Percentiles rank a stretch among this genome's conserved stretches.
These are phyloP conservation scores for Prionace glauca DNA, from an alignment of 2,797 vertebrate genomes.

Conservation along the genomic window DNA sequence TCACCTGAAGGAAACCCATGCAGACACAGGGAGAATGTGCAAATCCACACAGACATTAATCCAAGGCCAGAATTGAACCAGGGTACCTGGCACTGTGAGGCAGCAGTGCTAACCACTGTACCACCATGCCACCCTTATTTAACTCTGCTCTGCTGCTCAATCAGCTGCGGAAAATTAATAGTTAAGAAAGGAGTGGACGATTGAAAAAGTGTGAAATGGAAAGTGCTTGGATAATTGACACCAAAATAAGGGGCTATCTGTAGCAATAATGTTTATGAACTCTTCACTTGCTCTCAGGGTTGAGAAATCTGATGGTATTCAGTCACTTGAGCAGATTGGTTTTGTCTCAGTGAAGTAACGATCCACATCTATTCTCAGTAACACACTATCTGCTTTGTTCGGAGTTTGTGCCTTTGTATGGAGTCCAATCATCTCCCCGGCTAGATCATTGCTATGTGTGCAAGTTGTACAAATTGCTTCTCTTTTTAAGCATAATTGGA, in stretches of 20 bases:
- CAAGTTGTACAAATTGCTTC: not conserved
- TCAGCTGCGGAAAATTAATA: not conserved
- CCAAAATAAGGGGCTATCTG: not conserved
- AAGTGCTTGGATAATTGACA: not conserved
- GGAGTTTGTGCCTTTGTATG: not conserved
- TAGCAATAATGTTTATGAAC: not conserved
- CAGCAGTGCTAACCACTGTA: no score
- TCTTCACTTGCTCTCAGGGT: not conserved
- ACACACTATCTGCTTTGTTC: not conserved
- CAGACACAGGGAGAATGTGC: no score
- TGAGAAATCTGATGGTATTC: not conserved
- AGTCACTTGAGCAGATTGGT: slow-evolving; percentile 1
- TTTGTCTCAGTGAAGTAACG: not conserved
- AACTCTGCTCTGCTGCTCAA: not conserved
- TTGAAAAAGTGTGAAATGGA: slow-evolving; percentile 9
- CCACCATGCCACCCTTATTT: not conserved
- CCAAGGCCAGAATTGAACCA: no score
- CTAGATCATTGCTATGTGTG: not conserved
- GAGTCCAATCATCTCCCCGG: not conserved
- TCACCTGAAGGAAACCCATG: no score
- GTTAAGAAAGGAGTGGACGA: not conserved
- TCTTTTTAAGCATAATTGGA: not conserved
- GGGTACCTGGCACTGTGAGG: no score
- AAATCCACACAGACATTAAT: no score
- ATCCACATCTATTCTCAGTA: not conserved